These are phyloP conservation scores for Cottus gobio DNA, from an alignment of 2,113 vertebrate species.

Conservation along the genomic window DNA sequence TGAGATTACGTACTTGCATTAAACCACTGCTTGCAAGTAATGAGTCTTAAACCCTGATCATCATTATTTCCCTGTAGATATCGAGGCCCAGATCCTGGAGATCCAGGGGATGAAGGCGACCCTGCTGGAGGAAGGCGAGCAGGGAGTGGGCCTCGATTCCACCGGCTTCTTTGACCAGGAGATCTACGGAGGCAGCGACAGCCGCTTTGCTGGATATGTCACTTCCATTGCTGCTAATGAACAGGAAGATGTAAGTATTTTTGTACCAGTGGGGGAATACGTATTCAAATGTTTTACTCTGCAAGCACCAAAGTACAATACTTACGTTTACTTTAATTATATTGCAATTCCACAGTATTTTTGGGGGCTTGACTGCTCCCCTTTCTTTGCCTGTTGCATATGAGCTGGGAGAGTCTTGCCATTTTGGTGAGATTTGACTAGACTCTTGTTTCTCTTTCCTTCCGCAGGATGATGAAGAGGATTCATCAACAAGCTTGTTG, in stretches of 20 bases:
- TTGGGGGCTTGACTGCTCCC: slow-evolving; percentile 36
- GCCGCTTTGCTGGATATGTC: slow-evolving; percentile 96
- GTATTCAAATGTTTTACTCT: background rate
- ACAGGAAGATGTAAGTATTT: slow-evolving; percentile 93
- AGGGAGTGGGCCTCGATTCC: slow-evolving; percentile 97
- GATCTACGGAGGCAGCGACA: slow-evolving; percentile 98
- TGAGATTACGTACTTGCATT: background rate
- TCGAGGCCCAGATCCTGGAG: slow-evolving; percentile 98
- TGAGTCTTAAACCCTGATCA: background rate
- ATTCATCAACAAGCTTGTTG: slow-evolving; percentile 93
- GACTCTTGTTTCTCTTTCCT: slow-evolving; percentile 40
- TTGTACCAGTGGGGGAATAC: background rate
- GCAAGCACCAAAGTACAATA: background rate
- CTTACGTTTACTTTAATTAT: background rate
- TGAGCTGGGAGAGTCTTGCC: slow-evolving; percentile 62
- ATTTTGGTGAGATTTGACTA: slow-evolving; percentile 58
- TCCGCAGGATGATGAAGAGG: slow-evolving; percentile 95
- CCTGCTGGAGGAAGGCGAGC: slow-evolving; percentile 89
- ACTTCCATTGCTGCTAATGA: slow-evolving; percentile 98
- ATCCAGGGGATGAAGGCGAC: slow-evolving; percentile 97
- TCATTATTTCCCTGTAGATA: slow-evolving; percentile 82
- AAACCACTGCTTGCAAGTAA: background rate
- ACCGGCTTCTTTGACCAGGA: slow-evolving; percentile 98
- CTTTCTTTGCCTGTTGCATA: slow-evolving; percentile 16
- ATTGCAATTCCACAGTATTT: background rate